A percentile compares a stretch with the other conserved stretches of the same genome.
Conservation (phyloP, 2,888 invertebrate species). For the Petrolisthes cinctipes region DNA sequence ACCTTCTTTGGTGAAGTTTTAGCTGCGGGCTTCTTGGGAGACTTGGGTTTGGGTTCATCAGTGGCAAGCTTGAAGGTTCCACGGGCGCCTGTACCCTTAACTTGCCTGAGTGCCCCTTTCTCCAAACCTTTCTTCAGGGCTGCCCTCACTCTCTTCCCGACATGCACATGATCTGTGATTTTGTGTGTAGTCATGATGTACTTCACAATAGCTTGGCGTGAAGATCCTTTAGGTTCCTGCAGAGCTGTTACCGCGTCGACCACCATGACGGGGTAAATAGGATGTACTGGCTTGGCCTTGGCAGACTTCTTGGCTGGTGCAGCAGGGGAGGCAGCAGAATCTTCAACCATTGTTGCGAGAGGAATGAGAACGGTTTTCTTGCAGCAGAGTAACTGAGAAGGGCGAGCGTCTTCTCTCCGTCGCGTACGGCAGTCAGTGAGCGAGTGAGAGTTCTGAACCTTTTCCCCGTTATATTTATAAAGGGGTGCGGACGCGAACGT, state of each 20-base stretch:
- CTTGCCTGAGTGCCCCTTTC: conserved; percentile 29
- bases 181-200: conserved; percentile 46
- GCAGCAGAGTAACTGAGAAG: background rate
- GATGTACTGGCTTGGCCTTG: conserved; percentile 3
- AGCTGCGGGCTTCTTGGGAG: conserved; percentile 41
- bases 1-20: too few species aligned
- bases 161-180: conserved; percentile 27
- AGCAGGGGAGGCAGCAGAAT: background rate
- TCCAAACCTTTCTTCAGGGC: conserved; percentile 36
- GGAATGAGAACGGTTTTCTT: conserved; percentile 21
- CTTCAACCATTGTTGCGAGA: conserved; percentile 10
- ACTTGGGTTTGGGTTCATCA: conserved; percentile 27
- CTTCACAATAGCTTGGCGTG: conserved; percentile 37
- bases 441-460: background rate
- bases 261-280: conserved; percentile 36
- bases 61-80: conserved; percentile 62
- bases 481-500: too few species aligned
- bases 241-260: conserved; percentile 28
- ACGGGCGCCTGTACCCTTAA: conserved; percentile 56
- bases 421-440: background rate
- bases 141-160: conserved; percentile 2
- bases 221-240: conserved; percentile 45
- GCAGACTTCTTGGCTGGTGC: conserved; percentile 35
- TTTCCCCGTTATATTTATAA: too few species aligned
- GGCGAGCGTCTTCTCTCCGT: background rate